Base-by-base conservation (phyloP, 2,113 vertebrate genomes). In the Zeus faber region DNA sequence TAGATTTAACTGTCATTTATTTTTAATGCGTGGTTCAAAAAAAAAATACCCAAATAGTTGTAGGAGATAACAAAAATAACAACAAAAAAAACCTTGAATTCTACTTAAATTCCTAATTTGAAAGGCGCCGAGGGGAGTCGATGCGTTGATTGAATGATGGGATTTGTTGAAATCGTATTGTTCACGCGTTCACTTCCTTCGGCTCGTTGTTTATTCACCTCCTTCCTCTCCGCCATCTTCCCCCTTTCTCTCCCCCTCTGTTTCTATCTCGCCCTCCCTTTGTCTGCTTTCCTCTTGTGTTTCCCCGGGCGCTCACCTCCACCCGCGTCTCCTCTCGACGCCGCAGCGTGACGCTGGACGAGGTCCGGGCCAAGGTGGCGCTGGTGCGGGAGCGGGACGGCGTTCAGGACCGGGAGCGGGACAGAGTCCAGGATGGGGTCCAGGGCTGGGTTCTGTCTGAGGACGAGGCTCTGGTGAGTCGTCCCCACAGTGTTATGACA, bases 381-480 rank as follows among this genome's bases (percentile, higher is more conserved):
- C 48, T 65, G 4, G 7, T 74, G 9, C 70, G 58, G 0, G 70
- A 80, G 44, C 72, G 79, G 31, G 58, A 70, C 46, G 62, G 46
- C 26, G 20, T 61, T 47, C 67, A 83, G 9, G 72, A 79, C n/a
- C 70, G 79, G 27, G 75, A 74, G n/a, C n/a, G n/a, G n/a, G n/a
- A 70, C 46, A 59, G 46, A n/a, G n/a, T n/a, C n/a, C n/a, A n/a
- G n/a, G n/a, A n/a, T n/a, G n/a, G n/a, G n/a, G n/a, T n/a, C n/a
- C 26, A 17, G 27, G 4, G 27, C 4, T 9, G 33, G 33, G 33
- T 13, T 3, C n/a, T 35, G 10, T 35, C 33, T 10, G 33, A 35
- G 33, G n/a, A 35, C 11, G 77, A 85, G 61, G 84, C 76, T 1
- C 11, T 63, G 74, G 85, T 88, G 39, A 83, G 83, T 75, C 46